A percentile compares a stretch with the other conserved stretches of the same genome.
phyloP scores from a whole-genome alignment of 1,140 invertebrate genomes.

The Drosophila ficusphila region DNA sequence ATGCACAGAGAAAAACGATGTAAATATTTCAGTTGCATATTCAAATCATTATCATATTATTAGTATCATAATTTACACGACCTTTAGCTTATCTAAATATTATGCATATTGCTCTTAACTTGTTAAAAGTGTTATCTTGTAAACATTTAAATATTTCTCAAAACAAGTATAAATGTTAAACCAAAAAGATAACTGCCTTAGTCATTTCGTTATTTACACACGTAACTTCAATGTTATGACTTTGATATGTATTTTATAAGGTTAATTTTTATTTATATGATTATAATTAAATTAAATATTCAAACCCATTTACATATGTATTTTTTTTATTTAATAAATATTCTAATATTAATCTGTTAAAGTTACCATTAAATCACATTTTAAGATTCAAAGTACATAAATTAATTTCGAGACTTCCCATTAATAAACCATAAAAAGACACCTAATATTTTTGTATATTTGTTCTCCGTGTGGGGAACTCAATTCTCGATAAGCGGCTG shows the following conservation, averaged over 20 bases:
- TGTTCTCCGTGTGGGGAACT: conserved; percentile 5
- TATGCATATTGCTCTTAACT: not conserved
- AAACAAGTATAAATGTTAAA: not conserved
- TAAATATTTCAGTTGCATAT: not conserved
- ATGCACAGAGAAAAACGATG: conserved; percentile 12
- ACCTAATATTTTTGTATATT: not conserved
- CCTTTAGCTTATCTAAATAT: not conserved
- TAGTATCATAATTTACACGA: not conserved
- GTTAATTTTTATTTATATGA: not conserved
- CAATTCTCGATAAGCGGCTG: conserved; percentile 8
- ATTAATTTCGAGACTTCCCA: too few relatives aligned
- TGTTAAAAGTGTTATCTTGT: not conserved
- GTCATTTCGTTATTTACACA: not conserved
- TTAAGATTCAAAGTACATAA: too few relatives aligned
- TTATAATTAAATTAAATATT: too few relatives aligned
- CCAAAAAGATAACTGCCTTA: not conserved
- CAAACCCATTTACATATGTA: too few relatives aligned
- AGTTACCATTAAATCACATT: too few relatives aligned
- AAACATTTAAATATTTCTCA: not conserved
- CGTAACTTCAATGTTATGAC: not conserved
- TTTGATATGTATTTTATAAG: not conserved
- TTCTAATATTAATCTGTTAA: not conserved
- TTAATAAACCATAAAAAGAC: not conserved
- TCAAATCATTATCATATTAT: not conserved
- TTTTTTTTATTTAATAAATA: not conserved